Evolutionary conservation across 1,140 invertebrate species (phyloP), one percentile per base, ranked within the genome.

Genomic region (Phocides pigmalion): DNA sequence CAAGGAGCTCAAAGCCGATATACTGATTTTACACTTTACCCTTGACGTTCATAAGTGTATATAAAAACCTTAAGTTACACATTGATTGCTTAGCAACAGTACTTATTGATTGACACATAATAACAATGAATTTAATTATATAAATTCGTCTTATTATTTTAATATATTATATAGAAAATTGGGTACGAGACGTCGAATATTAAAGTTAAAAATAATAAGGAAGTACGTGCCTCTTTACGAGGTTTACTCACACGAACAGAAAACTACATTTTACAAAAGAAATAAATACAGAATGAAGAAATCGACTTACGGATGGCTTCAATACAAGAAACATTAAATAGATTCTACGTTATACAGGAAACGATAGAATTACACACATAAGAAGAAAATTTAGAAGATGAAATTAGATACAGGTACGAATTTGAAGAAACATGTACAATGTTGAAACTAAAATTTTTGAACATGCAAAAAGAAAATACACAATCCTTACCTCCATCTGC

Each of bases 121-220:
- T n/a, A n/a, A n/a, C n/a, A n/a, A n/a, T n/a, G n/a, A n/a, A n/a
- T n/a, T n/a, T n/a, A n/a, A n/a, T n/a, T n/a, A n/a, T n/a, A n/a
- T n/a, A n/a, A n/a, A n/a, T n/a, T n/a, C n/a, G n/a, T n/a, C n/a
- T n/a, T n/a, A n/a, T n/a, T n/a, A n/a, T n/a, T n/a, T n/a, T 46
- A 46, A 46, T 20, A 9, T n/a, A n/a, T 20, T 47, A 47, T 47
- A 17, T 22, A 47, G n/a, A 12, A 20, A 47, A 47, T 12, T 47
- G 44, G 44, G 17, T 17, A 47, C 44, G 44, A 47, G 44, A 47
- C 14, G 44, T 47, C 19, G 44, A 47, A 47, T 47, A 47, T n/a
- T 12, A 20, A 47, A 22, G n/a, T 22, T 12, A 47, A 47, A 47
- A 14, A 6, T 47, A 22, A n/a, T n/a, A n/a, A n/a, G n/a, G n/a